Conservation (phyloP, 2,888 invertebrate species). For the Heliothis peltigera region DNA sequence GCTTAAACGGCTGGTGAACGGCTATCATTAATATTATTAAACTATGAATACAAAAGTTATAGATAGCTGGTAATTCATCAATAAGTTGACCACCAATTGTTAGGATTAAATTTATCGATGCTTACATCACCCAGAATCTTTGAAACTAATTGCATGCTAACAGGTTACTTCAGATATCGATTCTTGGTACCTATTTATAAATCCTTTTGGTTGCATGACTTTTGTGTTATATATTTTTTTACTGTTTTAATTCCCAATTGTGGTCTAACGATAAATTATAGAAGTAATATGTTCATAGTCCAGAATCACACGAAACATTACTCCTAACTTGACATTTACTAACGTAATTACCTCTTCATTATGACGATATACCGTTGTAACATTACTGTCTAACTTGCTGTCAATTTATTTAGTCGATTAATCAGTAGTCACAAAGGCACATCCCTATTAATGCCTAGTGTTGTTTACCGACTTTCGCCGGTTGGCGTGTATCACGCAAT, state of each 20-base stretch:
- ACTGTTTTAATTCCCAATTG: neutral
- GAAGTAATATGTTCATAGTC: neutral
- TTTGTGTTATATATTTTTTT: neutral
- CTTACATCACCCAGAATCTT: neutral
- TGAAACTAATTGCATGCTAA: neutral
- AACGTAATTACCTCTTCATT: conserved; percentile 31
- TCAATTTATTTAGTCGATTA: conserved; percentile 46
- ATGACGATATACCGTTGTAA: conserved; percentile 54
- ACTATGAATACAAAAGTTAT: conserved; percentile 64
- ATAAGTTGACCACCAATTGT: conserved; percentile 13
- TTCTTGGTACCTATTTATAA: neutral
- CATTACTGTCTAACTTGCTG: conserved; percentile 34
- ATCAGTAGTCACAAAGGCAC: conserved; percentile 56
- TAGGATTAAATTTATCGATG: neutral
- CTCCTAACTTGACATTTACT: conserved; percentile 12
- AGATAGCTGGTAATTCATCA: conserved; percentile 41
- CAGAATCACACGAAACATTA: neutral
- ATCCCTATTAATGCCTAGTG: conserved; percentile 69
- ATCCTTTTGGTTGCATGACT: neutral
- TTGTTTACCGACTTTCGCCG: conserved; percentile 76
- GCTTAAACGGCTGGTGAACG: conserved; percentile 59
- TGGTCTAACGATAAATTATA: neutral
- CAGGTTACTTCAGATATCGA: neutral
- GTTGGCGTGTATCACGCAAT: conserved; percentile 71
- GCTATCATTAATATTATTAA: conserved; percentile 72